Evolutionary conservation across 2,888 invertebrate genomes (phyloP).

Genomic region (Caenorhabditis sp.): DNA sequence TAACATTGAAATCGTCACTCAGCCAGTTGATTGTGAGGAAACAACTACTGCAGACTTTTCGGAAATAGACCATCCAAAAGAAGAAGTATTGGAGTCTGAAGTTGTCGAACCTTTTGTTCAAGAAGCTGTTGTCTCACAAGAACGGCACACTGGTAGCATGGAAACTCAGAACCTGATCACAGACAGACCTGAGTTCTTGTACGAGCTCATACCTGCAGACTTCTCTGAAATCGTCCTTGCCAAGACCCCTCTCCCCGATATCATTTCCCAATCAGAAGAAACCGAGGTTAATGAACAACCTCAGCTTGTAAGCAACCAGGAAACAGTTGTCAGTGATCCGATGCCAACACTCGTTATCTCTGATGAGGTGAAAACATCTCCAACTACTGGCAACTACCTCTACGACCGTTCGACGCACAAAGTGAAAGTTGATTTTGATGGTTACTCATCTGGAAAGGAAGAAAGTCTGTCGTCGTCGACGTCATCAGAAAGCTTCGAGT

Average conservation of each 20-base stretch:
- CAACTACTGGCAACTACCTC: conserved; percentile 22
- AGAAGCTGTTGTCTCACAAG: neutral
- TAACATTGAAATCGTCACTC: neutral
- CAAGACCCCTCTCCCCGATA: conserved; percentile 7
- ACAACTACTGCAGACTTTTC: too few species aligned
- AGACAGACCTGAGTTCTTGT: neutral
- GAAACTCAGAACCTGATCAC: neutral
- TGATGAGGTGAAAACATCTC: conserved; percentile 49
- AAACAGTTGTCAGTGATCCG: conserved; percentile 24
- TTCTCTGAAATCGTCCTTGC: conserved; percentile 24
- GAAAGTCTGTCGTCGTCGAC: conserved; percentile 54
- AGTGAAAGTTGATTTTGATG: conserved; percentile 55
- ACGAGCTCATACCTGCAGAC: conserved; percentile 3
- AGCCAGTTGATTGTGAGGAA: too few species aligned
- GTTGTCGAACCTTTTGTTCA: neutral
- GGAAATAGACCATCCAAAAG: too few species aligned
- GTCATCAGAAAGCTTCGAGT: conserved; percentile 55
- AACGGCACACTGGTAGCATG: neutral
- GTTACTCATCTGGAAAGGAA: conserved; percentile 60
- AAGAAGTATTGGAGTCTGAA: neutral
- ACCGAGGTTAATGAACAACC: neutral
- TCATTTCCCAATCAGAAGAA: neutral
- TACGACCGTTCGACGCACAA: conserved; percentile 45
- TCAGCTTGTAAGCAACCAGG: conserved; percentile 30
- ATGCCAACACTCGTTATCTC: conserved; percentile 54